phyloP scores from a whole-genome alignment of 1,140 invertebrate species.

The Tachypleus tridentatus region DNA sequence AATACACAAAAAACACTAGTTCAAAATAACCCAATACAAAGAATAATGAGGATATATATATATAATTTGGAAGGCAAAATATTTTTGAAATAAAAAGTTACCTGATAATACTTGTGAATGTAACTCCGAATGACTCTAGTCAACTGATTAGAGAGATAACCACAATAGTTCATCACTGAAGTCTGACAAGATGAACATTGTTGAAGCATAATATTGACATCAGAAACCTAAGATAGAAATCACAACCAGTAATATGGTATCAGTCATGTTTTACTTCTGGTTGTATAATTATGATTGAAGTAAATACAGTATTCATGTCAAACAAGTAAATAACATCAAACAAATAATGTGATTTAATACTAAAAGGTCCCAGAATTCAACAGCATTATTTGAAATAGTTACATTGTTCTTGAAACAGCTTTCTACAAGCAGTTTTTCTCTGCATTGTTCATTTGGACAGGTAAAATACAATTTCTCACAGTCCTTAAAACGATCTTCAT shows the following conservation, averaged over 20 bases:
- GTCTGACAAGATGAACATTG: too few species aligned
- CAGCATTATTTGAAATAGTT: background rate
- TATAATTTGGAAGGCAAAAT: too few species aligned
- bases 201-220: too few species aligned
- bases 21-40: background rate
- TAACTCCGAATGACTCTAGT: conserved; percentile 23
- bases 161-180: background rate
- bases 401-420: conserved; percentile 6
- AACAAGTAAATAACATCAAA: conserved; percentile 11
- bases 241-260: background rate
- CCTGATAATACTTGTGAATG: conserved; percentile 59
- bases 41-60: too few species aligned
- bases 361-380: too few species aligned
- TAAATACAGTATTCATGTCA: conserved; percentile 4
- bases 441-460: conserved; percentile 11
- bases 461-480: conserved; percentile 44
- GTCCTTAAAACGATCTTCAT: conserved; percentile 43
- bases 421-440: conserved; percentile 13
- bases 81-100: conserved; percentile 20
- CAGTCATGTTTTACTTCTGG: conserved; percentile 39
- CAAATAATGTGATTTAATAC: background rate
- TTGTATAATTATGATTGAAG: conserved; percentile 9
- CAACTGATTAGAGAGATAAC: conserved; percentile 9
- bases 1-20: conserved; percentile 9
- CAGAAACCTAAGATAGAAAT: too few species aligned